A percentile compares a stretch with the other conserved stretches of the same genome.
Evolutionary conservation across 2,797 vertebrate genomes (phyloP).

Genomic region (Stomatorhinus walkeri): DNA sequence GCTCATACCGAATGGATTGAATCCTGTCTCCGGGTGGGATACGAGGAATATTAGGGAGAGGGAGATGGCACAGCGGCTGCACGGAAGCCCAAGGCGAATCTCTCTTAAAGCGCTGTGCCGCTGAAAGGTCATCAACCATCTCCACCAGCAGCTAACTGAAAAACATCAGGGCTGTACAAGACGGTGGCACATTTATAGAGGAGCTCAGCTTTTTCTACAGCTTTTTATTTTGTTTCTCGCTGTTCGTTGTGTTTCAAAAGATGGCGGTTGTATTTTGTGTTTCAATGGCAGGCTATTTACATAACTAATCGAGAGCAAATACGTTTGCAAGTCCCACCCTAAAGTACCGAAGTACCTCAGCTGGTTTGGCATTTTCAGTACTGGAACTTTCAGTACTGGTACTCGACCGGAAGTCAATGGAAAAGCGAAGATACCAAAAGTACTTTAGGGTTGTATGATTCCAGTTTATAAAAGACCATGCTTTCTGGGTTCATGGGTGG

Average conservation of each 20-base stretch:
- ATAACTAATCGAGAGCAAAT: too few species aligned
- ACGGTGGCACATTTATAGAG: not conserved
- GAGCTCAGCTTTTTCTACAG: not conserved
- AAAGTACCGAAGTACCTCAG: too few species aligned
- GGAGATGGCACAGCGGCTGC: not conserved
- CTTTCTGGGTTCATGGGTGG: not conserved
- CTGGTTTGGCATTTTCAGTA: too few species aligned
- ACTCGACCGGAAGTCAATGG: too few species aligned
- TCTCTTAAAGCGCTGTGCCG: not conserved
- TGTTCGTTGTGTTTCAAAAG: too few species aligned
- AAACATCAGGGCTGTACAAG: not conserved
- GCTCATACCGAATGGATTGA: constrained; percentile 6
- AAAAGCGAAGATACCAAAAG: too few species aligned
- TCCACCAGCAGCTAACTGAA: not conserved
- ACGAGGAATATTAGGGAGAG: not conserved
- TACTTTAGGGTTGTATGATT: not conserved
- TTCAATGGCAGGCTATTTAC: too few species aligned
- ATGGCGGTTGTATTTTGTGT: too few species aligned
- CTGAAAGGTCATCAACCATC: not conserved
- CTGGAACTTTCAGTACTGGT: too few species aligned
- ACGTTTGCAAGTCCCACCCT: too few species aligned
- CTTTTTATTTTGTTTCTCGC: too few species aligned
- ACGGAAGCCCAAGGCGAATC: not conserved
- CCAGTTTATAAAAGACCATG: not conserved
- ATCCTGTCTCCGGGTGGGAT: not conserved